Evolutionary conservation across 2,113 vertebrate species (phyloP).

Genomic region (Alligator sinensis): DNA sequence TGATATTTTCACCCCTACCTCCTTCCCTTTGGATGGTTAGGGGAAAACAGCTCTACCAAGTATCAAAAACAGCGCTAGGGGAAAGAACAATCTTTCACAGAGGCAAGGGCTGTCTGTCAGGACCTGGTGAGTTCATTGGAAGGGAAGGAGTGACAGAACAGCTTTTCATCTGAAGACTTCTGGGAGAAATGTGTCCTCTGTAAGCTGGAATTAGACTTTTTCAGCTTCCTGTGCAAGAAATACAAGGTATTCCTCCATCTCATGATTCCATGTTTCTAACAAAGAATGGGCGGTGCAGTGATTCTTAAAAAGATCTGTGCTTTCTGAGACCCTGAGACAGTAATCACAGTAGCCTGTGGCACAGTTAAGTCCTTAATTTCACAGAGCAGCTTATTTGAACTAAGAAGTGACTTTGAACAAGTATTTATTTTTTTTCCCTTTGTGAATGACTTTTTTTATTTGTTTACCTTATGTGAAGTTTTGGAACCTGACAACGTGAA

Average conservation of each 20-base stretch:
- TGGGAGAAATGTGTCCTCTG: not conserved
- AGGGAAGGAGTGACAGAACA: not conserved
- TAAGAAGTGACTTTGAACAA: not conserved
- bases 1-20: no score
- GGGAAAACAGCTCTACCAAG: not conserved
- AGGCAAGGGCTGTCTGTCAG: not conserved
- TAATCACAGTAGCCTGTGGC: not conserved
- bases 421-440: not conserved
- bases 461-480: constrained; percentile 50
- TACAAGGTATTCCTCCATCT: not conserved
- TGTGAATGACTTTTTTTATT: not conserved
- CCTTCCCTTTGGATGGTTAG: no score
- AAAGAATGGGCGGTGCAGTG: not conserved
- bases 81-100: not conserved
- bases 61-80: not conserved
- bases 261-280: not conserved
- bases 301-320: not conserved
- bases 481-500: constrained; percentile 87
- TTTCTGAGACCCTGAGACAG: not conserved
- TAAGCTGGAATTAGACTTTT: not conserved
- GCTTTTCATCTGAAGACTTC: not conserved
- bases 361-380: not conserved
- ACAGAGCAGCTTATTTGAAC: not conserved
- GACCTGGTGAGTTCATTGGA: not conserved
- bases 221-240: not conserved